Base-by-base conservation (phyloP, 2,797 vertebrate genomes). In the Gymnothorax reevesii region DNA sequence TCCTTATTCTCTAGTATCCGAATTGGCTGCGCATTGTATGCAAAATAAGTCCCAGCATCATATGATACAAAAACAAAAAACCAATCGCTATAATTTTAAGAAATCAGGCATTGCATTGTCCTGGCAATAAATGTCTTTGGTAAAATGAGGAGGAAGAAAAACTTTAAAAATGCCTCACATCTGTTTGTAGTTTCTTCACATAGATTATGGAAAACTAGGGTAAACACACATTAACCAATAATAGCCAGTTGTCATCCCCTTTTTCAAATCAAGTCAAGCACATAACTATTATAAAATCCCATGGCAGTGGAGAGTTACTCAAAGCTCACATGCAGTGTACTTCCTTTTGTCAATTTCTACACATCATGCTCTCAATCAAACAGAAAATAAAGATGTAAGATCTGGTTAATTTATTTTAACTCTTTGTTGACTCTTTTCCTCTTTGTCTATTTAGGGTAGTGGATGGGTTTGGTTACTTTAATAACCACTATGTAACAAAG, bases 151-250 rank as follows among this genome's bases (percentile, higher is more conserved):
- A 62, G 57, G 27, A 84, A 42, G 1, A 42, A 42, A 77, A 52
- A 57, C 71, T 27, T 25, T 55, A 54, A 33, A 66, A 71, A 87
- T 84, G 33, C 60, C 71, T 87, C 42, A 59, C 83, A 84, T 84
- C n/a, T 83, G 60, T 79, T 71, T 79, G 82, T 52, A 54, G 9
- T 80, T 80, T 7, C 59, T 22, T 27, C n/a, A 25, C 73, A 52
- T 69, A 27, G 54, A 42, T 75, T 84, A 83, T 55, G 77, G 77
- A 80, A 17, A n/a, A 52, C 77, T 22, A 80, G 52, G 55, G n/a
- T 80, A 80, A 80, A 80, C 77, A 80, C 49, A 55, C 22, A n/a
- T 13, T 54, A 52, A 8, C 49, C 77, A 55, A 80, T n/a, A 22
- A 54, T 54, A 15, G 20, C 49, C 22, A 52, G 52, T 52, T 80